Evolutionary conservation across 2,797 vertebrate genomes (phyloP).

Genomic region (Iguana delicatissima): DNA sequence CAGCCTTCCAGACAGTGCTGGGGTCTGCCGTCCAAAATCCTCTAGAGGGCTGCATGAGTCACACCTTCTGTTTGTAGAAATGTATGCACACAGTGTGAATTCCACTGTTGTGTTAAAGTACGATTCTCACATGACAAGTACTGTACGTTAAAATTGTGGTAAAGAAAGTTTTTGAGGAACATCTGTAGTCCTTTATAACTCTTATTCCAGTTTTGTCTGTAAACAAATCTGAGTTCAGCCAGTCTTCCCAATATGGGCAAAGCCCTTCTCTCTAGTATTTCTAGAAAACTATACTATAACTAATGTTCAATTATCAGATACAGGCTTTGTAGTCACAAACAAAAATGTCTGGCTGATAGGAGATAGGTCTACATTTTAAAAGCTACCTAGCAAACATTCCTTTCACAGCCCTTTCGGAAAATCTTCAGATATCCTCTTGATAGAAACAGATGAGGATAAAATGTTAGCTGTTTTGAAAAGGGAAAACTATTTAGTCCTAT

Average conservation of each 20-base stretch:
- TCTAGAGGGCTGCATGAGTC: no score
- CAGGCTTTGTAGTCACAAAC: not conserved
- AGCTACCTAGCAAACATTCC: not conserved
- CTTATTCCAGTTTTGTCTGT: no score
- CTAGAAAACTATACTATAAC: no score
- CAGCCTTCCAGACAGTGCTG: no score
- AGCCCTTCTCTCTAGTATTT: no score
- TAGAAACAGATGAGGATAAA: not conserved
- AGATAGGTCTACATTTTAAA: not conserved
- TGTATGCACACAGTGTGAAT: no score
- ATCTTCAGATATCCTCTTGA: not conserved
- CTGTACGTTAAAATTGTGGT: not conserved
- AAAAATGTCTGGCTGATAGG: not conserved
- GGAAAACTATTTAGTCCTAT: not conserved
- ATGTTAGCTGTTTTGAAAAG: not conserved
- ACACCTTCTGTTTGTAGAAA: no score
- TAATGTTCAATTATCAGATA: no score
- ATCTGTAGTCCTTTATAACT: not conserved
- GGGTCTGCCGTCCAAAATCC: no score
- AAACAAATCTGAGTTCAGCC: no score
- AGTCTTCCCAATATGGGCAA: no score
- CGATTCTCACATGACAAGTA: not conserved
- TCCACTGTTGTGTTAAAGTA: not conserved
- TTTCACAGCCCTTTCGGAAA: not conserved
- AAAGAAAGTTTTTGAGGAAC: not conserved